These are phyloP conservation scores for Agonum fuliginosum DNA, from an alignment of 2,888 invertebrate genomes.

Conservation along the genomic window DNA sequence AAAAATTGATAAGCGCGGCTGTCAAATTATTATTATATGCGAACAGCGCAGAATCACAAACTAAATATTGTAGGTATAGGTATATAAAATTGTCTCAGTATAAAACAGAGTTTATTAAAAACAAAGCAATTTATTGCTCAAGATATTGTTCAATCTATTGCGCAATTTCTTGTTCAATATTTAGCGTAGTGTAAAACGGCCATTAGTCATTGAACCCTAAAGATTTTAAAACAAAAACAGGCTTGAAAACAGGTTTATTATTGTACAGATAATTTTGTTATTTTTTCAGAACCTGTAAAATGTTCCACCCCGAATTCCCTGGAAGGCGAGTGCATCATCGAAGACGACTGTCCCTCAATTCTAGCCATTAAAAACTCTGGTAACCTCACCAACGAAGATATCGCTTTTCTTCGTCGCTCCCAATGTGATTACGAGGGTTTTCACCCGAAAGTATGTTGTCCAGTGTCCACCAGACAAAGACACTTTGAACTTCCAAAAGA, in stretches of 20 bases:
- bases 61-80: too few relatives aligned
- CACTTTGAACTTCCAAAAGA: constrained; percentile 19
- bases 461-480: constrained; percentile 53
- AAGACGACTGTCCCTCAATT: constrained; percentile 73
- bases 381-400: constrained; percentile 66
- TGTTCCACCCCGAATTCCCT: constrained; percentile 72
- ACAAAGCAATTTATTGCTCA: too few relatives aligned
- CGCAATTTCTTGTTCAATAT: too few relatives aligned
- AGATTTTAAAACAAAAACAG: too few relatives aligned
- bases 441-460: constrained; percentile 75
- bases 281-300: constrained; percentile 45
- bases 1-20: too few relatives aligned
- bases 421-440: constrained; percentile 75
- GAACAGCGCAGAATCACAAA: too few relatives aligned
- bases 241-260: neutral
- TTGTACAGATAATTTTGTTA: neutral
- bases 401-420: constrained; percentile 73
- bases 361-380: constrained; percentile 67
- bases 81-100: too few relatives aligned
- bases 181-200: too few relatives aligned
- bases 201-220: too few relatives aligned
- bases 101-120: too few relatives aligned
- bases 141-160: too few relatives aligned
- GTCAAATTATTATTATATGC: too few relatives aligned
- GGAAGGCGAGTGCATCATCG: constrained; percentile 72